Conservation (phyloP, 1,140 invertebrate species). For the Tetraneura akinire region DNA sequence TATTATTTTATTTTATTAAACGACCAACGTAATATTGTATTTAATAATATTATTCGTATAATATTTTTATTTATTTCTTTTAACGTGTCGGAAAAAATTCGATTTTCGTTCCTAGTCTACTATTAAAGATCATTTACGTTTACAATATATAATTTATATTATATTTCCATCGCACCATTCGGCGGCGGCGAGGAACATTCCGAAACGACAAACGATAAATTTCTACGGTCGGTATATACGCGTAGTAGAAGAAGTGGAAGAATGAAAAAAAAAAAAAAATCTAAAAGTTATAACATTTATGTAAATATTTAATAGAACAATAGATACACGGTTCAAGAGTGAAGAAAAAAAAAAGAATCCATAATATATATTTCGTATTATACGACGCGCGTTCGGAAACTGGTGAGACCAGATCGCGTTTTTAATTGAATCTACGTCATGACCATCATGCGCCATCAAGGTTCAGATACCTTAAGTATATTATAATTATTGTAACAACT, state of each 20-base stretch:
- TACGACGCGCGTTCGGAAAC: slow-evolving; percentile 2
- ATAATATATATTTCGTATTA: neutral
- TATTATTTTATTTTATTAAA: too few relatives aligned
- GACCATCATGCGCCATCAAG: too few relatives aligned
- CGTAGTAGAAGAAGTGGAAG: too few relatives aligned
- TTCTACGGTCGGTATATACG: neutral
- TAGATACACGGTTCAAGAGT: too few relatives aligned
- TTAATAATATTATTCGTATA: too few relatives aligned
- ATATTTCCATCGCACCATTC: neutral
- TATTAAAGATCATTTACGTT: too few relatives aligned
- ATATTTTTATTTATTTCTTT: neutral
- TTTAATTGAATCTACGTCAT: slow-evolving; percentile 32
- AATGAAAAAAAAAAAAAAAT: too few relatives aligned
- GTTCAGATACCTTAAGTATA: too few relatives aligned
- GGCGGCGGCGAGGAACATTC: neutral
- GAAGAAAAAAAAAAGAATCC: too few relatives aligned
- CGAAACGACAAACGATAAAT: slow-evolving; percentile 16
- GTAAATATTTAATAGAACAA: slow-evolving; percentile 22
- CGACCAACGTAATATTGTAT: too few relatives aligned
- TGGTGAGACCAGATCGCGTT: neutral
- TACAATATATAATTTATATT: too few relatives aligned
- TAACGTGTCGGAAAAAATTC: neutral
- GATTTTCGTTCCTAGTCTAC: neutral
- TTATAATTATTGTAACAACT: too few relatives aligned
- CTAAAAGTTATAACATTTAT: neutral